Conservation (phyloP, 1,140 invertebrate species). For the Reticulitermes speratus region DNA sequence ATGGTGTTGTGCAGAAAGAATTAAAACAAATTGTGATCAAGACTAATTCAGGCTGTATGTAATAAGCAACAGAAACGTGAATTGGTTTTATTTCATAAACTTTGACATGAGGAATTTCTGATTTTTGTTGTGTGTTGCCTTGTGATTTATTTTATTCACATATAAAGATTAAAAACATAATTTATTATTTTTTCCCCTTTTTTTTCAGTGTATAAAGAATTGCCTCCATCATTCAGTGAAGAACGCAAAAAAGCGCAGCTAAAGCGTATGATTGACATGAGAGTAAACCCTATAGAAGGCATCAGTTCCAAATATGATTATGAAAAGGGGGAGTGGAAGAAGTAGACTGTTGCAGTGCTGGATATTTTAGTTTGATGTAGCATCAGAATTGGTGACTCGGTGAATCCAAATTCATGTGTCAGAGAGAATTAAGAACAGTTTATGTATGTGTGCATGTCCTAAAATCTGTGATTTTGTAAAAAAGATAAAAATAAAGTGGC, state of each 20-base stretch:
- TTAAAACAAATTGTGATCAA: too few species aligned
- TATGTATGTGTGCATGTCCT: background rate
- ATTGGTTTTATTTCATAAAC: too few species aligned
- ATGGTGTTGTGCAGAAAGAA: too few species aligned
- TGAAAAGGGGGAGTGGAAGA: conserved; percentile 57
- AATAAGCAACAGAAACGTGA: too few species aligned
- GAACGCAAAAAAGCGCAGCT: conserved; percentile 52
- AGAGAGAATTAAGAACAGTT: background rate
- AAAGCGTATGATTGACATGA: conserved; percentile 52
- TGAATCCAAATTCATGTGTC: background rate
- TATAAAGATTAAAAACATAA: too few species aligned
- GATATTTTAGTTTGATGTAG: conserved; percentile 23
- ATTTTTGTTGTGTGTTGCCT: too few species aligned
- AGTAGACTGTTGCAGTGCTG: conserved; percentile 37
- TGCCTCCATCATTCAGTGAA: conserved; percentile 50
- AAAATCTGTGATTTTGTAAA: background rate
- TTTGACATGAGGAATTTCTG: too few species aligned
- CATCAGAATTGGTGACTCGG: background rate
- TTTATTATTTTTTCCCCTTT: background rate
- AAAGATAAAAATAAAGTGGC: background rate
- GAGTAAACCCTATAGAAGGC: conserved; percentile 53
- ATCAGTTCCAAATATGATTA: conserved; percentile 58
- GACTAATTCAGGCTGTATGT: too few species aligned
- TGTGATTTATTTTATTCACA: too few species aligned
- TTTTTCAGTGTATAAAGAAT: conserved; percentile 51